Percentiles rank a stretch among this genome's conserved stretches.
Evolutionary conservation across 2,888 invertebrate genomes (phyloP).

Genomic region (Ophion ellenae): DNA sequence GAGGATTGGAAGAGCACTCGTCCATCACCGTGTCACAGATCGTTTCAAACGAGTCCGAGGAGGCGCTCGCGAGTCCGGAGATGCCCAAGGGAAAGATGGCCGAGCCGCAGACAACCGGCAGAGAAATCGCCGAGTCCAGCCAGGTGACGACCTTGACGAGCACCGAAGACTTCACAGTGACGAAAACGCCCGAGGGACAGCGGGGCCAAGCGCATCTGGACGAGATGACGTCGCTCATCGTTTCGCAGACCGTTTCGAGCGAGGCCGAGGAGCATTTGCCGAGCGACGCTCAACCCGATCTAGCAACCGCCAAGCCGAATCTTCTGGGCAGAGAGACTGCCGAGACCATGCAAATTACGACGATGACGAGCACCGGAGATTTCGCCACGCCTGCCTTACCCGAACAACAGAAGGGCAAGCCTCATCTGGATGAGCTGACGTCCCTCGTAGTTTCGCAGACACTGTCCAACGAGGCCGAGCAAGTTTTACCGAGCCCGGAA

Average conservation of each 20-base stretch:
- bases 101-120: conserved; percentile 75
- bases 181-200: conserved; percentile 64
- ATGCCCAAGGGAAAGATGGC: conserved; percentile 80
- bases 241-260: conserved; percentile 69
- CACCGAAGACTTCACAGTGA: conserved; percentile 68
- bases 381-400: conserved; percentile 62
- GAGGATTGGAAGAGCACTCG: conserved; percentile 70
- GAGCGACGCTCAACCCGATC: conserved; percentile 53
- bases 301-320: conserved; percentile 70
- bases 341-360: conserved; percentile 78
- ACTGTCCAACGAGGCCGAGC: conserved; percentile 72
- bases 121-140: conserved; percentile 77
- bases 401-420: conserved; percentile 65
- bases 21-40: conserved; percentile 72
- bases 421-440: conserved; percentile 63
- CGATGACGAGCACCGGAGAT: conserved; percentile 71
- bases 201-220: conserved; percentile 68
- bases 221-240: conserved; percentile 67
- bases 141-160: conserved; percentile 75
- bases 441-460: conserved; percentile 73
- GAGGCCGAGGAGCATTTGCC: conserved; percentile 68
- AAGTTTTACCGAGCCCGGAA: conserved; percentile 60
- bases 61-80: conserved; percentile 63
- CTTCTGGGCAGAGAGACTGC: conserved; percentile 79
- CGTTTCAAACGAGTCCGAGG: conserved; percentile 68